Evolutionary conservation across 2,113 vertebrate species (phyloP), one percentile per base, ranked within the genome.

Genomic region (Chionomys nivalis): DNA sequence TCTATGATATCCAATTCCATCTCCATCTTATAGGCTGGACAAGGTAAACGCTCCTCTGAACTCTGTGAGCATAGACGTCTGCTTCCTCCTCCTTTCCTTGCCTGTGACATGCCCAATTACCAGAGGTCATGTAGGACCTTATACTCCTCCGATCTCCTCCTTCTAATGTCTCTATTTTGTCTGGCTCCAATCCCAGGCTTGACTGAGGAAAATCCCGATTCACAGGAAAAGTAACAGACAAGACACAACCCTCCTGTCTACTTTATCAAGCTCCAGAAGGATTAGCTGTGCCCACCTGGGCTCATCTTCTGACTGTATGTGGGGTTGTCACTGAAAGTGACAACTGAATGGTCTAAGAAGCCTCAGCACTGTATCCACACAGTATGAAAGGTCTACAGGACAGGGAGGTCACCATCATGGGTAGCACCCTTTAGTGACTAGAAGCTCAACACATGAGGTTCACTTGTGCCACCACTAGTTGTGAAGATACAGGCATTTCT

Each of bases 261-360:
- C 10, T 16, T 9, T 5, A 55, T 47, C 24, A 52, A 76, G 12
- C 8, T 52, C 49, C 58, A 31, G 58, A 76, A 77, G 21, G 68
- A 3, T 21, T 11, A n/a, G 28, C 66, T 26, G 21, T 44, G 14
- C 52, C 75, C 4, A 42, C 16, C 39, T 79, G 28, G 14, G 39
- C 23, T 88, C 2, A 47, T 42, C 36, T 87, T 4, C 2, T 75
- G 65, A 55, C 28, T 39, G 3, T 44, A 61, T 39, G 8, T n/a
- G 4, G 63, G 63, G 7, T 26, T 16, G 28, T 24, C 5, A 2
- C 5, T 33, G n/a, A n/a, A 13, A 49, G 11, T 12, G 1, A 8
- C 11, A 28, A 28, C 3, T 14, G 61, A 68, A 5, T 39, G 9
- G 39, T 28, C 78, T 73, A 36, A 75, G 81, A 42, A 39, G 65